phyloP scores from a whole-genome alignment of 2,888 invertebrate genomes.

The Torymus texanus region DNA sequence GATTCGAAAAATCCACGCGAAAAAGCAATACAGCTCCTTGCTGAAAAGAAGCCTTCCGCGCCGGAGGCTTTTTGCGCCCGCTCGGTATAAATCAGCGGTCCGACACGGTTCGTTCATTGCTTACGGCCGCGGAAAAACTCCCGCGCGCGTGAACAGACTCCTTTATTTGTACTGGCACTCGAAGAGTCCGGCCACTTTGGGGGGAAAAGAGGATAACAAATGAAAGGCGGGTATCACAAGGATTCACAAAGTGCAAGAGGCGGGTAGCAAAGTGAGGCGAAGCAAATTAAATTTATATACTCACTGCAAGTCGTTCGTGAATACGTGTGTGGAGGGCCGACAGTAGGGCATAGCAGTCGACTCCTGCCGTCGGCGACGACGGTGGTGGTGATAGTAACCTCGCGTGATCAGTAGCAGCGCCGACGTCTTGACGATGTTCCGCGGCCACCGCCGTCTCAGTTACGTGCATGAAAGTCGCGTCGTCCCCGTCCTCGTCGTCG shows the following conservation, averaged over 20 bases:
- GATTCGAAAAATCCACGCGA: too few species aligned
- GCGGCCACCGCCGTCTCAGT: constrained; percentile 16
- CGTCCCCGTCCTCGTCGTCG: not conserved
- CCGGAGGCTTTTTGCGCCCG: too few species aligned
- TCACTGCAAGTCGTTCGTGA: constrained; percentile 35
- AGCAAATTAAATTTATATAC: not conserved
- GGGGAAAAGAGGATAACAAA: too few species aligned
- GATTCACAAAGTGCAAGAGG: too few species aligned
- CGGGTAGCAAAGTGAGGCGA: too few species aligned
- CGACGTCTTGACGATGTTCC: constrained; percentile 11
- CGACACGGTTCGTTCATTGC: constrained; percentile 26
- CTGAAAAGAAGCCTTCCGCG: too few species aligned
- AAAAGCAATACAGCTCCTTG: too few species aligned
- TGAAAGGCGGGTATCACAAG: too few species aligned
- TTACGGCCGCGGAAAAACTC: not conserved
- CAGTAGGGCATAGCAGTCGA: constrained; percentile 13
- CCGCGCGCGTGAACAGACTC: too few species aligned
- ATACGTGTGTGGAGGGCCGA: not conserved
- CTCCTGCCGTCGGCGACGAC: not conserved
- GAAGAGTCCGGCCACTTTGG: too few species aligned
- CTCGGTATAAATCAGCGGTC: not conserved
- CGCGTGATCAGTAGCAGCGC: not conserved
- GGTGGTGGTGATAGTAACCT: constrained; percentile 9
- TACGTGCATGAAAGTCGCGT: constrained; percentile 27
- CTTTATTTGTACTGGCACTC: too few species aligned